A percentile compares a stretch with the other conserved stretches of the same genome.
phyloP scores from a whole-genome alignment of 1,140 invertebrate genomes.

The Heterodera schachtii region DNA sequence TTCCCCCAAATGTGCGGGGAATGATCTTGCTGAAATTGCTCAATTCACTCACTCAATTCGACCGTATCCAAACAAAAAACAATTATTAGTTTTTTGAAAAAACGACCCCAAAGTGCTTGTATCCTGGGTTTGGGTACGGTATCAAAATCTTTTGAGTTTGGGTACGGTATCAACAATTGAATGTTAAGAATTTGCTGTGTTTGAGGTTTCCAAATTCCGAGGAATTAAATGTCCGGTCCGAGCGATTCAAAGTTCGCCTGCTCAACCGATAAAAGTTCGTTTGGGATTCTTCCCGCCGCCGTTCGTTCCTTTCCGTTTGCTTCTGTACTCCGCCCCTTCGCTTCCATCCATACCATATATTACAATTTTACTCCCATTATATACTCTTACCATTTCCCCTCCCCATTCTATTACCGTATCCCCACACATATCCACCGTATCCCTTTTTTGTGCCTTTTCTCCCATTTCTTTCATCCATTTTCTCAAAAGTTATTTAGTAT shows the following conservation, averaged over 20 bases:
- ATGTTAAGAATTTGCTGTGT: neutral
- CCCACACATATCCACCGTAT: slow-evolving; percentile 9
- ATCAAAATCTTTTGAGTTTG: too few relatives aligned
- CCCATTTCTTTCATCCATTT: neutral
- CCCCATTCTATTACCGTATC: neutral
- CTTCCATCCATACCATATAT: too few relatives aligned
- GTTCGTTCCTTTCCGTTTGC: too few relatives aligned
- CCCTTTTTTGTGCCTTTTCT: neutral
- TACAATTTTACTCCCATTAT: too few relatives aligned
- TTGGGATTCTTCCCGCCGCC: neutral
- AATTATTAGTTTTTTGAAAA: too few relatives aligned
- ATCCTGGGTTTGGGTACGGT: too few relatives aligned
- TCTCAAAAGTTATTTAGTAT: slow-evolving; percentile 3
- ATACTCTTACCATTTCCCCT: neutral
- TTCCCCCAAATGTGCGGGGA: neutral
- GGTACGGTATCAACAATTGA: neutral
- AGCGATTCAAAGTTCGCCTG: too few relatives aligned
- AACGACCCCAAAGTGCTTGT: too few relatives aligned
- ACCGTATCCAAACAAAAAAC: too few relatives aligned
- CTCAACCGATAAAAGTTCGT: too few relatives aligned
- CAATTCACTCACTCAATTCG: neutral
- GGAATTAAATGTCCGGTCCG: too few relatives aligned
- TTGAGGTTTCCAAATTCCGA: neutral
- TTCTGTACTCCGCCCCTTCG: neutral
- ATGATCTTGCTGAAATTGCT: neutral